Conservation (phyloP, 1,140 invertebrate species). For the Doryteuthis pealeii region DNA sequence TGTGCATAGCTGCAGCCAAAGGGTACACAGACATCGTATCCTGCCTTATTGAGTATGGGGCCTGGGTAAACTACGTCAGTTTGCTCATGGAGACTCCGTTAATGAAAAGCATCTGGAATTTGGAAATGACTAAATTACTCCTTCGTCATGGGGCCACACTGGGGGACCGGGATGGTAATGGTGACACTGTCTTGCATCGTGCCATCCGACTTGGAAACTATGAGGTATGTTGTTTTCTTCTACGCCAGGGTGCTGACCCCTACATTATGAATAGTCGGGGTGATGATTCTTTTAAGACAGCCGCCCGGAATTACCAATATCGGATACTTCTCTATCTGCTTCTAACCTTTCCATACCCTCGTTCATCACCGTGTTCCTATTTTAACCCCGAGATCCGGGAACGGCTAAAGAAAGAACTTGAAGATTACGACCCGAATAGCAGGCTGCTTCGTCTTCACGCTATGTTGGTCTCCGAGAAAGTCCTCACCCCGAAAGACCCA, state of each 20-base stretch:
- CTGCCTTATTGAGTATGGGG: constrained; percentile 19
- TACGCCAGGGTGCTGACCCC: constrained; percentile 18
- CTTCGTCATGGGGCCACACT: constrained; percentile 70
- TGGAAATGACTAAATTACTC: constrained; percentile 56
- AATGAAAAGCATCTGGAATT: constrained; percentile 71
- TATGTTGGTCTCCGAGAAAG: too few relatives aligned
- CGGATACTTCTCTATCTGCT: too few relatives aligned
- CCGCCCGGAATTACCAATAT: constrained; percentile 68
- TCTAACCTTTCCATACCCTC: too few relatives aligned
- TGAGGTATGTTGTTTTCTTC: constrained; percentile 17
- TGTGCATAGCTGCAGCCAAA: constrained; percentile 46
- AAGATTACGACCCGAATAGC: too few relatives aligned
- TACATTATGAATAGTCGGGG: constrained; percentile 56
- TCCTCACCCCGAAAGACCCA: too few relatives aligned
- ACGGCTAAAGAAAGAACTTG: too few relatives aligned
- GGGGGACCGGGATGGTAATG: constrained; percentile 86
- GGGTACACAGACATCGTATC: constrained; percentile 38
- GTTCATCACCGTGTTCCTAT: too few relatives aligned
- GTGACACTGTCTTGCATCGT: constrained; percentile 83
- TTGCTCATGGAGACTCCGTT: constrained; percentile 28
- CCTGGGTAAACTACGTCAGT: constrained; percentile 28
- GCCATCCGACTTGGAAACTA: constrained; percentile 64
- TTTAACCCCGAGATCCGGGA: too few relatives aligned
- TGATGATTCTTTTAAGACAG: constrained; percentile 69
- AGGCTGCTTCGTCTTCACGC: too few relatives aligned